These are phyloP conservation scores for Ichneumoninae sp. DNA, from an alignment of 2,888 invertebrate genomes.

Conservation along the genomic window DNA sequence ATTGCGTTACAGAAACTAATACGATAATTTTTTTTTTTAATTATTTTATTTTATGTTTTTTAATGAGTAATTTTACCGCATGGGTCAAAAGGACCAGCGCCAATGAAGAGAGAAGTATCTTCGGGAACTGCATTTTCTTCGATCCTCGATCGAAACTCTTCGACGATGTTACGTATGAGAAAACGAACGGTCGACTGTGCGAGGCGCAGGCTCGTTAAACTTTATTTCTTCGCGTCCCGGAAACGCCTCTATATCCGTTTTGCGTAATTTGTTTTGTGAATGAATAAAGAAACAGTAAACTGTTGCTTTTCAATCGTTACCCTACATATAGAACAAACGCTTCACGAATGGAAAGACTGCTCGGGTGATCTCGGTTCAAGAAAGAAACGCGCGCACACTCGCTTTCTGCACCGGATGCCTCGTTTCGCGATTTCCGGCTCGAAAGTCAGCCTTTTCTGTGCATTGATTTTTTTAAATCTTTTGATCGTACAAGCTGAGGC, in stretches of 20 bases:
- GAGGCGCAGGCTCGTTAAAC: neutral
- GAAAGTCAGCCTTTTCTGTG: constrained; percentile 19
- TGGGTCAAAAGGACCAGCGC: constrained; percentile 1
- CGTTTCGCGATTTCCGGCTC: constrained; percentile 33
- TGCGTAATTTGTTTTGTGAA: constrained; percentile 36
- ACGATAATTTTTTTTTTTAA: neutral
- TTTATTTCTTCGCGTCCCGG: constrained; percentile 23
- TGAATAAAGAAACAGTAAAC: constrained; percentile 25
- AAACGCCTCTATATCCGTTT: constrained; percentile 25
- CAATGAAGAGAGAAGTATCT: constrained; percentile 17
- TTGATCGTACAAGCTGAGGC: constrained; percentile 28
- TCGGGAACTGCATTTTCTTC: constrained; percentile 26
- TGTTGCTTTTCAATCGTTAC: constrained; percentile 27
- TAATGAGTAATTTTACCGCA: constrained; percentile 25
- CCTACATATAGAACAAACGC: constrained; percentile 18
- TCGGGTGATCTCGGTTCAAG: constrained; percentile 7
- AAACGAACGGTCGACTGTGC: constrained; percentile 35
- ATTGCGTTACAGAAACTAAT: neutral
- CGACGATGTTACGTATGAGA: constrained; percentile 18
- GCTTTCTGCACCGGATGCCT: constrained; percentile 12
- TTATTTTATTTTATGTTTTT: neutral
- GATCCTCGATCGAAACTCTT: neutral
- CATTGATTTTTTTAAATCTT: constrained; percentile 29
- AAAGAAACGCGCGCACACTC: neutral
- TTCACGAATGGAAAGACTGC: constrained; percentile 7